Percentiles rank a stretch among this genome's conserved stretches.
Conservation (phyloP, 2,888 invertebrate genomes). For the Caenorhabditis imperialis region DNA sequence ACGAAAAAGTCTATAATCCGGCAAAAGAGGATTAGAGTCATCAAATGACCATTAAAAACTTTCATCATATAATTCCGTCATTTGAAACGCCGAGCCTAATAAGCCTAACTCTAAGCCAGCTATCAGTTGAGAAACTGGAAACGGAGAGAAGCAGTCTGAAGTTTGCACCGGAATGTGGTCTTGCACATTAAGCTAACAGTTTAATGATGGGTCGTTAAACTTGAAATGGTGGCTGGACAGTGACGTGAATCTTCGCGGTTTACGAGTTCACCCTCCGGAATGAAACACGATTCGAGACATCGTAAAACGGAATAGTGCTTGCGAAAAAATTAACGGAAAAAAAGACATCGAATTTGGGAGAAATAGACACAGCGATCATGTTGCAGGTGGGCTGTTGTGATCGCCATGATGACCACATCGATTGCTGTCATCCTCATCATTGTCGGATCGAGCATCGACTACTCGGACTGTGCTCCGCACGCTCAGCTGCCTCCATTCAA, state of each 20-base stretch:
- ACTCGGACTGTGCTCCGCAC: conserved; percentile 55
- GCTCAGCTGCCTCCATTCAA: conserved; percentile 62
- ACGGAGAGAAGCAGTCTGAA: conserved; percentile 11
- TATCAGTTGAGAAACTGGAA: not conserved
- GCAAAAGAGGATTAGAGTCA: conserved; percentile 30
- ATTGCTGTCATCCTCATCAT: conserved; percentile 73
- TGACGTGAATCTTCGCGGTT: conserved; percentile 7
- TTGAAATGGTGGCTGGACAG: conserved; percentile 7
- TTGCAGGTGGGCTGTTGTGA: conserved; percentile 74
- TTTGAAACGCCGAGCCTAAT: conserved; percentile 4
- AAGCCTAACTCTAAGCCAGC: conserved; percentile 6
- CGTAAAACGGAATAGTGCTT: not conserved
- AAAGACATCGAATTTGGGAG: not conserved
- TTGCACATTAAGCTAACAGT: not conserved
- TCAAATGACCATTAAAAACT: conserved; percentile 21
- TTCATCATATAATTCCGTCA: conserved; percentile 41
- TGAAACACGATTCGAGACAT: no score
- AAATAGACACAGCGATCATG: not conserved
- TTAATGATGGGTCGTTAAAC: conserved; percentile 37
- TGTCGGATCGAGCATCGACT: conserved; percentile 71
- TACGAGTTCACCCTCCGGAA: no score
- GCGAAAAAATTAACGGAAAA: conserved; percentile 1
- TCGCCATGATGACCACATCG: conserved; percentile 76
- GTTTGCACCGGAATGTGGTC: not conserved
- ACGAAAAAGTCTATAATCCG: not conserved